These are phyloP conservation scores for Lasiurus borealis DNA, from an alignment of 2,113 vertebrate genomes.

Conservation along the genomic window DNA sequence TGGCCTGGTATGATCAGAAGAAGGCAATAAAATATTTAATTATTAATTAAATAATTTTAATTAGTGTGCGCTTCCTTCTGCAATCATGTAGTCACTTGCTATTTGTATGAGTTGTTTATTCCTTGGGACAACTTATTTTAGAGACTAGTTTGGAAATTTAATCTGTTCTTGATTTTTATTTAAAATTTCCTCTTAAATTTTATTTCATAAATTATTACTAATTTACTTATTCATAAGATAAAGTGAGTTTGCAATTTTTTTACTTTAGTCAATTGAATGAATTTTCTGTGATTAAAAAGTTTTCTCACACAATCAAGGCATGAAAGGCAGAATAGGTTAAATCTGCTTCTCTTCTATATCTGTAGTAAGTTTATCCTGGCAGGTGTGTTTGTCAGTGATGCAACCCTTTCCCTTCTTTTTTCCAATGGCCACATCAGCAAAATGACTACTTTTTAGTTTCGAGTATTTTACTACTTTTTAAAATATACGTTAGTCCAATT, in stretches of 20 bases:
- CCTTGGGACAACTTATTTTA: constrained; percentile 15
- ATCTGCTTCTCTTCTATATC: constrained; percentile 17
- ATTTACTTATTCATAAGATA: not conserved
- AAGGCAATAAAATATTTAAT: not conserved
- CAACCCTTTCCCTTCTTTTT: not conserved
- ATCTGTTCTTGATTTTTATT: constrained; percentile 27
- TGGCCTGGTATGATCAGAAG: not conserved
- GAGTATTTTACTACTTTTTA: not conserved
- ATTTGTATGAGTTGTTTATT: not conserved
- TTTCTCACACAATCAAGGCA: not conserved
- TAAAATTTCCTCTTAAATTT: not conserved
- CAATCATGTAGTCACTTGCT: not conserved
- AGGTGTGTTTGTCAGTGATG: not conserved
- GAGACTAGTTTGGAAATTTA: constrained; percentile 34
- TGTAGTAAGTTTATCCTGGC: not conserved
- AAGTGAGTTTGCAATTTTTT: constrained; percentile 1
- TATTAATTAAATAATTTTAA: not conserved
- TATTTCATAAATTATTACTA: not conserved
- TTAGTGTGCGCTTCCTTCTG: not conserved
- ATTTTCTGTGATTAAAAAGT: not conserved
- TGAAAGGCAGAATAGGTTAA: not conserved
- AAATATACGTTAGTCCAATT: not conserved
- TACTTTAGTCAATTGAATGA: not conserved
- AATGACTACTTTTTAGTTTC: not conserved
- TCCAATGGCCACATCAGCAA: not conserved